phyloP scores from a whole-genome alignment of 2,113 vertebrate genomes.

The Anser brachyrhynchus region DNA sequence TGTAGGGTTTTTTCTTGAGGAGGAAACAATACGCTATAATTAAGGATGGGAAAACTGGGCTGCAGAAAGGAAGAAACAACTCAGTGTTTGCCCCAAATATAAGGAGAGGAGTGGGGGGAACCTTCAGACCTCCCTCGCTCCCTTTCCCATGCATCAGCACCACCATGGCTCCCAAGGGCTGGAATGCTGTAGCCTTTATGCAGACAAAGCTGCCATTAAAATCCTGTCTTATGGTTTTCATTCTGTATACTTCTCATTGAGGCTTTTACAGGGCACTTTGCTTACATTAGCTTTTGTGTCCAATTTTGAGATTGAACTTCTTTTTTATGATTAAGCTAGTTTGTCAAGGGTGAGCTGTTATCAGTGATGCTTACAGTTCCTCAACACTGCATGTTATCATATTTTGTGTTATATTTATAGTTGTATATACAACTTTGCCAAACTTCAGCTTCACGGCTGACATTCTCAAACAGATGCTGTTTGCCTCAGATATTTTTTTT shows the following conservation, averaged over 20 bases:
- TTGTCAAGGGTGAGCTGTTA: constrained; percentile 28
- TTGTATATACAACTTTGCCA: constrained; percentile 34
- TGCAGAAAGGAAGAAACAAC: not conserved
- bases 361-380: constrained; percentile 11
- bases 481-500: not conserved
- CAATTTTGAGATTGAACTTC: not conserved
- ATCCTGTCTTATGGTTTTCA: not conserved
- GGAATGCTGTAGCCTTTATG: not conserved
- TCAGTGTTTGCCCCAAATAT: not conserved
- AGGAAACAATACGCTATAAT: not conserved
- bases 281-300: constrained; percentile 5
- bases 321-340: not conserved
- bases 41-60: not conserved
- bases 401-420: constrained; percentile 38
- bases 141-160: not conserved
- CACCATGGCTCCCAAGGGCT: not conserved
- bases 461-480: constrained; percentile 53
- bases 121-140: not conserved
- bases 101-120: not conserved
- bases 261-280: not conserved
- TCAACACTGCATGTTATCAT: not conserved
- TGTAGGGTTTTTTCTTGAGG: not conserved
- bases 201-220: constrained; percentile 27
- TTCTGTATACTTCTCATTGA: not conserved
- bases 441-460: constrained; percentile 32